Percentiles rank a stretch among this genome's conserved stretches.
phyloP scores from a whole-genome alignment of 2,797 vertebrate species.

The Acanthornis magna region DNA sequence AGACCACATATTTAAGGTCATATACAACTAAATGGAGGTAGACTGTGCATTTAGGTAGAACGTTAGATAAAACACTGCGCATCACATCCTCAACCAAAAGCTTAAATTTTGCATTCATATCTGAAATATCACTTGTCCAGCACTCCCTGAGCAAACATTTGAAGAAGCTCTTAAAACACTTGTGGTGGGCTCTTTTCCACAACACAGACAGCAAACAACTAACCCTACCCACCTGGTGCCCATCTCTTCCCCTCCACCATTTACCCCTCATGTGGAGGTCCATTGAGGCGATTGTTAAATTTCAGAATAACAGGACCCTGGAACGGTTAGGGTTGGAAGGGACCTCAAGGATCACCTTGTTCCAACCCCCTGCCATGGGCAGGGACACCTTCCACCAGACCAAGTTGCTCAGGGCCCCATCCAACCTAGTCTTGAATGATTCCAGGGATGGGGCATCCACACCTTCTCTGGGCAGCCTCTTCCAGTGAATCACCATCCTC shows the following conservation, averaged over 20 bases:
- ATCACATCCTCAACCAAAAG: neutral
- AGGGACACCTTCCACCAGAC: neutral
- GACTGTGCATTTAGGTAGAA: neutral
- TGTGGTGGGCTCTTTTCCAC: neutral
- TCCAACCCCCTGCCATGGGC: neutral
- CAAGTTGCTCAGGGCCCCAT: neutral
- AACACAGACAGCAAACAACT: neutral
- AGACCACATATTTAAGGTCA: neutral
- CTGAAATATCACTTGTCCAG: neutral
- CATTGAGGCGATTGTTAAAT: neutral
- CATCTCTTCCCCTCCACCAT: neutral
- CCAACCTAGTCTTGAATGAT: neutral
- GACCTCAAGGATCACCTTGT: neutral
- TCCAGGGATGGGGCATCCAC: neutral
- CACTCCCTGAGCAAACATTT: neutral
- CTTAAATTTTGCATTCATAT: neutral
- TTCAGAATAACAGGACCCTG: neutral
- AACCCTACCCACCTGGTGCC: neutral
- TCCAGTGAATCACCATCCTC: neutral
- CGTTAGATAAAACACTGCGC: neutral
- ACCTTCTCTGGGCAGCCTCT: neutral
- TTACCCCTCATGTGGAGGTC: accelerated
- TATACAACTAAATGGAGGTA: neutral
- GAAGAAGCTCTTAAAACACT: neutral
- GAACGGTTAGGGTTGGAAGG: neutral